Evolutionary conservation across 1,140 invertebrate genomes (phyloP).

Genomic region (Phortica variegata): DNA sequence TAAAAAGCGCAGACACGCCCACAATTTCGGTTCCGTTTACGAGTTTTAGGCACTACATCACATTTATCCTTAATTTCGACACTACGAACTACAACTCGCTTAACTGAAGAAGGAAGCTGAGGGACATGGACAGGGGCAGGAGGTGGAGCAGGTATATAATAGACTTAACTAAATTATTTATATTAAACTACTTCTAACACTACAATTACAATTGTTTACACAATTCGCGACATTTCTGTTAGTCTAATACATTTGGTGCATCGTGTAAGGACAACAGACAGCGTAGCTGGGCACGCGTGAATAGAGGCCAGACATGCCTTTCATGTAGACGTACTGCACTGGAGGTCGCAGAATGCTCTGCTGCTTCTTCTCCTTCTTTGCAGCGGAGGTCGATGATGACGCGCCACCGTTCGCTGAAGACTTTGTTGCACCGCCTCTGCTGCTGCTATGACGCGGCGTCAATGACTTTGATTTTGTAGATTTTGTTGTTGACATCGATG

Average conservation of each 20-base stretch:
- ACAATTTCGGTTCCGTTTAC: slow-evolving; percentile 8
- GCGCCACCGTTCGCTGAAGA: slow-evolving; percentile 9
- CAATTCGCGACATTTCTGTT: background rate
- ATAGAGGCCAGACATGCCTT: slow-evolving; percentile 55
- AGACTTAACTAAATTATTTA: background rate
- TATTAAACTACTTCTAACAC: background rate
- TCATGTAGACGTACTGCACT: slow-evolving; percentile 50
- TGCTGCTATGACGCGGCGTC: slow-evolving; percentile 24
- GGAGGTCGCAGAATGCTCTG: slow-evolving; percentile 56
- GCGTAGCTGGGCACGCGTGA: slow-evolving; percentile 50
- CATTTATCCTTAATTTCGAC: no score
- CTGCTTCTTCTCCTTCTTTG: slow-evolving; percentile 49
- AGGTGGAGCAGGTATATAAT: no score
- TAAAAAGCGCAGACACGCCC: slow-evolving; percentile 8
- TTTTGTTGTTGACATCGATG: background rate
- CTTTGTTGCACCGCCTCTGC: slow-evolving; percentile 17
- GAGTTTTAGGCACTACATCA: slow-evolving; percentile 46
- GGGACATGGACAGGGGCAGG: no score
- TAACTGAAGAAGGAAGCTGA: no score
- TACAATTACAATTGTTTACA: background rate
- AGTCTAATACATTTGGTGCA: slow-evolving; percentile 43
- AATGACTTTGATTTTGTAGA: slow-evolving; percentile 23
- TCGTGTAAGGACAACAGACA: slow-evolving; percentile 47
- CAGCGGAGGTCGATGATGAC: slow-evolving; percentile 15
- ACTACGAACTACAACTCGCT: slow-evolving; percentile 4